These are phyloP conservation scores for Oligia strigilis DNA, from an alignment of 2,888 invertebrate genomes.

Conservation along the genomic window DNA sequence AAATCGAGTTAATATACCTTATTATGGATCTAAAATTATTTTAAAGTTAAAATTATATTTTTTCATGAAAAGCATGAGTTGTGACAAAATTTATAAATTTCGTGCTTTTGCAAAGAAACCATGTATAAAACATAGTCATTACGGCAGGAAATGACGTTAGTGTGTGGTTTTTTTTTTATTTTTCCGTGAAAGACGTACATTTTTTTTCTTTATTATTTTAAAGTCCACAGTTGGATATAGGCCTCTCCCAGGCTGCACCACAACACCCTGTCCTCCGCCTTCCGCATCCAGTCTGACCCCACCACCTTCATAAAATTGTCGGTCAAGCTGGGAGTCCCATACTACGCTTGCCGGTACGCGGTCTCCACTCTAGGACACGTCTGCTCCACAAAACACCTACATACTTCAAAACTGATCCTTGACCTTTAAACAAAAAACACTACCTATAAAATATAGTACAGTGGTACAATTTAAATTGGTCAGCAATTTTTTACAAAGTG, in stretches of 20 bases:
- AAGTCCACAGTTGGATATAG: too few relatives aligned
- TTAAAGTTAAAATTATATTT: slow-evolving; percentile 34
- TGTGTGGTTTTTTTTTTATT: neutral
- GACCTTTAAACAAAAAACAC: neutral
- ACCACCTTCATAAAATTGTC: too few relatives aligned
- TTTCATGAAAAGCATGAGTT: slow-evolving; percentile 6
- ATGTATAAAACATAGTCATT: neutral
- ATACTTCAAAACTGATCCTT: neutral
- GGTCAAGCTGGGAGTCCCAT: too few relatives aligned
- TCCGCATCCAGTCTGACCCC: too few relatives aligned
- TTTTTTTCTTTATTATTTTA: too few relatives aligned
- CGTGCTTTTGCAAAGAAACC: neutral
- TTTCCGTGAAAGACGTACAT: neutral
- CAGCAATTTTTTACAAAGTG: slow-evolving; percentile 45
- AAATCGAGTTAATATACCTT: slow-evolving; percentile 62
- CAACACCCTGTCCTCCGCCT: too few relatives aligned
- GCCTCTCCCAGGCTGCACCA: too few relatives aligned
- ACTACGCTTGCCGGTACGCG: too few relatives aligned
- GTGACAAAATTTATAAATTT: slow-evolving; percentile 17
- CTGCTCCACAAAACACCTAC: neutral
- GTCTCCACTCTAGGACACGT: too few relatives aligned
- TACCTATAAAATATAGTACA: slow-evolving; percentile 9
- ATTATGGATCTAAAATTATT: slow-evolving; percentile 57
- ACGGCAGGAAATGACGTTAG: neutral
- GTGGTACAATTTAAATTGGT: slow-evolving; percentile 50